Conservation (phyloP, 1,140 invertebrate genomes). For the Venturia canescens region DNA sequence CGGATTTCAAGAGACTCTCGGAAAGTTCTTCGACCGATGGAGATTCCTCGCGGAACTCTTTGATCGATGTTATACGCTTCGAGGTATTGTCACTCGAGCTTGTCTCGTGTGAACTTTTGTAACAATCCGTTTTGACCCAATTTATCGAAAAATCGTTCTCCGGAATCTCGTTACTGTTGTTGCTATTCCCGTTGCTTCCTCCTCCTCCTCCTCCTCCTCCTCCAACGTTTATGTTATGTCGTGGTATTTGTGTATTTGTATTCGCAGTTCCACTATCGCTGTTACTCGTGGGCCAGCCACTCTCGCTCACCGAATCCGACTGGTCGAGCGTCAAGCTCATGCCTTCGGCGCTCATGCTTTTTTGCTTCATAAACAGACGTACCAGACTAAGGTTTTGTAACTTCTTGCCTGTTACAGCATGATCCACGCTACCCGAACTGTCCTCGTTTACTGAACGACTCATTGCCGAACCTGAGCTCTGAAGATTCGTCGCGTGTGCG, state of each 20-base stretch:
- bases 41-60: constrained; percentile 74
- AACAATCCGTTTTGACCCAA: constrained; percentile 70
- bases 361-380: constrained; percentile 93
- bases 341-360: constrained; percentile 86
- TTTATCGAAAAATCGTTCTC: constrained; percentile 73
- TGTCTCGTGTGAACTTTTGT: constrained; percentile 54
- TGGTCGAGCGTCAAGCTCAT: constrained; percentile 76
- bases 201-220: background rate
- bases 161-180: constrained; percentile 55
- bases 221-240: constrained; percentile 54
- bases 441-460: constrained; percentile 74
- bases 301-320: constrained; percentile 70
- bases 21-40: constrained; percentile 76
- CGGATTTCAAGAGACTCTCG: constrained; percentile 73
- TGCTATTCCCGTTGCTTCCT: constrained; percentile 41
- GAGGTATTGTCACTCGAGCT: constrained; percentile 55
- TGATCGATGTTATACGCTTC: constrained; percentile 64
- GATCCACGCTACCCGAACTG: constrained; percentile 72
- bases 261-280: constrained; percentile 69
- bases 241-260: constrained; percentile 70
- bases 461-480: constrained; percentile 73
- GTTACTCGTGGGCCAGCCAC: constrained; percentile 72
- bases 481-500: constrained; percentile 66
- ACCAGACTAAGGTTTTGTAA: constrained; percentile 86
- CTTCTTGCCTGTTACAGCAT: constrained; percentile 75